Conservation (phyloP, 2,888 invertebrate species). For the Mesorhabditis spiculigera region DNA sequence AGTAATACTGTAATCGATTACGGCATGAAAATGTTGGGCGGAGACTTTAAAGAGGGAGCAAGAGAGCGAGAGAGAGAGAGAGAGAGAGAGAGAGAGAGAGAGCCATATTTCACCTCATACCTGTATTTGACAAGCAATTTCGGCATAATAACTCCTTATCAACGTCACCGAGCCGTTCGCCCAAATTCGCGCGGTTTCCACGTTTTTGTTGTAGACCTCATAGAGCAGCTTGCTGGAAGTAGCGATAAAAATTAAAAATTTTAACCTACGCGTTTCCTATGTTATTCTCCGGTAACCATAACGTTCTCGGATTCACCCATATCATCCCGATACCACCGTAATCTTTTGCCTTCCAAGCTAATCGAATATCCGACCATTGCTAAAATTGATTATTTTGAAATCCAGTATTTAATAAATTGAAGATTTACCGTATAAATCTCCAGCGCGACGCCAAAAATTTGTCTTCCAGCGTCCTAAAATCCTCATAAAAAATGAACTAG, state of each 20-base stretch:
- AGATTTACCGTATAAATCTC: too few relatives aligned
- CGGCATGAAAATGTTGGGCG: too few relatives aligned
- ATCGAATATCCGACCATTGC: slow-evolving; percentile 4
- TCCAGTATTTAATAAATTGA: too few relatives aligned
- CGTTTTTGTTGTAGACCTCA: slow-evolving; percentile 2
- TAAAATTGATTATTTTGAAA: not conserved
- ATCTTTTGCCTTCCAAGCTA: not conserved
- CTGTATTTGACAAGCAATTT: not conserved
- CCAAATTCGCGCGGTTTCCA: not conserved
- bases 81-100: too few relatives aligned
- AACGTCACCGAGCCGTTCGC: not conserved
- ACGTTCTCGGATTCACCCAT: not conserved
- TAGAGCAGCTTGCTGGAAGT: not conserved
- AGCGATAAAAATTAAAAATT: not conserved
- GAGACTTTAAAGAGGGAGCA: too few relatives aligned
- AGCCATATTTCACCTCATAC: not conserved
- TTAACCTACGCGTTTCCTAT: not conserved
- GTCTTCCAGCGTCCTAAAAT: too few relatives aligned
- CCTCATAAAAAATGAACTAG: too few relatives aligned
- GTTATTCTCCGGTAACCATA: not conserved
- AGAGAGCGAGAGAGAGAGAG: too few relatives aligned
- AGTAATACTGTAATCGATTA: too few relatives aligned
- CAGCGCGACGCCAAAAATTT: too few relatives aligned
- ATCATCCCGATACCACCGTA: not conserved
- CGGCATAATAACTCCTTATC: not conserved